phyloP scores from a whole-genome alignment of 2,888 invertebrate species.

The Cryptophagus acutangulus region DNA sequence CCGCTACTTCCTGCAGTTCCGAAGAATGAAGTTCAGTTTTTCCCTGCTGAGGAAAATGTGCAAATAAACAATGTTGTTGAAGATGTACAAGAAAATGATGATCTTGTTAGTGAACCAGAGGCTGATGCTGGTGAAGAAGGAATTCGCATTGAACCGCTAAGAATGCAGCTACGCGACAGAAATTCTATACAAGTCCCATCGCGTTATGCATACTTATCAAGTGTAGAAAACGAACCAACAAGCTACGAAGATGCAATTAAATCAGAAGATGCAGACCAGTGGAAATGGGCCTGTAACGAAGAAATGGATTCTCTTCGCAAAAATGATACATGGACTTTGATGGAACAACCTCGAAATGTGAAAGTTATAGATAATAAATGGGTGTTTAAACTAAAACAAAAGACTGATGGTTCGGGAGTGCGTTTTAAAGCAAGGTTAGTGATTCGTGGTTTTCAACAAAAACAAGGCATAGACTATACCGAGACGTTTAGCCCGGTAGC shows the following conservation, averaged over 20 bases:
- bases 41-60: neutral
- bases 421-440: too few relatives aligned
- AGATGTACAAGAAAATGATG: neutral
- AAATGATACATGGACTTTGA: neutral
- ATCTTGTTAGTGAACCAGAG: too few relatives aligned
- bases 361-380: neutral
- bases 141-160: too few relatives aligned
- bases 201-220: too few relatives aligned
- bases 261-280: neutral
- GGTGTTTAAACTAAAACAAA: too few relatives aligned
- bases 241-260: neutral
- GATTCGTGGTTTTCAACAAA: neutral
- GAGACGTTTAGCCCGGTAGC: constrained; percentile 1
- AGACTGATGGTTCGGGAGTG: too few relatives aligned
- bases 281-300: neutral
- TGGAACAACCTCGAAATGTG: constrained; percentile 1
- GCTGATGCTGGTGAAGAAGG: too few relatives aligned
- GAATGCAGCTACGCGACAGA: neutral
- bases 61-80: neutral
- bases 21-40: neutral
- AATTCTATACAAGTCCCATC: neutral
- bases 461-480: neutral
- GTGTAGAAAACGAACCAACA: neutral
- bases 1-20: neutral
- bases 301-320: neutral